Base-by-base conservation (phyloP, 2,113 vertebrate genomes). In the Oryzias woworae region DNA sequence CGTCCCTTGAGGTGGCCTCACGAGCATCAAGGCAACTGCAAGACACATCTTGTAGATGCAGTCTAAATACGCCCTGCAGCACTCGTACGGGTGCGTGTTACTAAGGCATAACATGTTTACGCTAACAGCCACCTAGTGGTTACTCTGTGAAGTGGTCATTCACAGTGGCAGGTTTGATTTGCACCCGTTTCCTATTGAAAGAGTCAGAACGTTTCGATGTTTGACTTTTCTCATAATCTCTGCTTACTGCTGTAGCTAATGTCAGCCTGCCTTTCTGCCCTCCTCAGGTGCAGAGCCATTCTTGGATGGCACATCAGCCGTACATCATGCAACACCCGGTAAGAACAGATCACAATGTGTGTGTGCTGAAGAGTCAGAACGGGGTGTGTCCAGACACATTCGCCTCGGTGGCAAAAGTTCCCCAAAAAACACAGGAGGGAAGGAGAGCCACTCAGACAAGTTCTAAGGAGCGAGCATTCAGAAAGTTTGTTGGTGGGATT, bases 321-420 rank as follows among this genome's bases (percentile, higher is more conserved):
- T 99, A 98, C 59, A 96, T 99, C 88, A 96, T 99, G 92, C 97
- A 98, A 89, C 97, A 98, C 90, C 96, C 96, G 58, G 96, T 99
- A 94, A 97, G 96, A 84, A 44, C 81, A 31, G 58, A 58, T 47
- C 23, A 15, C 42, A 49, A 49, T 80, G 28, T 62, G 66, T 66
- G 74, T 70, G 73, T 67, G 60, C 31, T 59, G 50, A 16, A 7
- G 46, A n/a, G n/a, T n/a, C n/a, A n/a, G n/a, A n/a, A n/a, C n/a
- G n/a, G n/a, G n/a, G n/a, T n/a, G n/a, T 71, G 69, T 80, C 79
- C 83, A 83, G 82, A 85, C 81, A 47, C 59, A 49, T 48, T 65
- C 59, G 62, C 65, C 74, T 24, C 16, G 54, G 17, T 49, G 65
- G 45, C 22, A 44, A 74, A 82, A 73, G 69, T 76, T 78, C 69